Percentiles rank a stretch among this genome's conserved stretches.
Evolutionary conservation across 2,888 invertebrate genomes (phyloP).

Genomic region (Lepidonotus clava): DNA sequence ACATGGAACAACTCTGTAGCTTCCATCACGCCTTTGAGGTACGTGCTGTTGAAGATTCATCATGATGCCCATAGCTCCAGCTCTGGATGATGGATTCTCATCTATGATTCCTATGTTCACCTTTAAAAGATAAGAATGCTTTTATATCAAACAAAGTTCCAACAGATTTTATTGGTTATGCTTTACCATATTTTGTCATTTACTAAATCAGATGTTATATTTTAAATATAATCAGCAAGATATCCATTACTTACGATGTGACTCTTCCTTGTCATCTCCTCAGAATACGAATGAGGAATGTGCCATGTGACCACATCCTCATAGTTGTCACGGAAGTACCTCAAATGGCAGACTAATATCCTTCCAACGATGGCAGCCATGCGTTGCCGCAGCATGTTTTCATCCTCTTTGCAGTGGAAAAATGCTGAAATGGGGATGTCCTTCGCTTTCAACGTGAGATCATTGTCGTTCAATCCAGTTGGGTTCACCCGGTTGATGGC

Average conservation of each 20-base stretch:
- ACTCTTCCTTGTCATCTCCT: neutral
- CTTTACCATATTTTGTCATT: neutral
- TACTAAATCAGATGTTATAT: neutral
- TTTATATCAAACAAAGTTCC: no score
- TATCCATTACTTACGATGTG: neutral
- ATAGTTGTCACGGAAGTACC: neutral
- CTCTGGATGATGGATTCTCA: constrained; percentile 9
- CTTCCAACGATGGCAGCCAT: neutral
- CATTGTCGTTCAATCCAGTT: neutral
- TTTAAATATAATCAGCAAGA: neutral
- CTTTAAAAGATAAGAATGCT: neutral
- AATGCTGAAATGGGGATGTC: neutral
- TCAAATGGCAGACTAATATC: neutral
- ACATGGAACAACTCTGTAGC: neutral
- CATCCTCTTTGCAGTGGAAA: neutral
- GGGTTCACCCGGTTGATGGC: neutral
- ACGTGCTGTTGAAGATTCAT: neutral
- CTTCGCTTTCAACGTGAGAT: neutral
- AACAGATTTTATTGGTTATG: neutral
- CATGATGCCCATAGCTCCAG: constrained; percentile 8
- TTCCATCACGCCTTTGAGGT: constrained; percentile 9
- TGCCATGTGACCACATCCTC: constrained; percentile 16
- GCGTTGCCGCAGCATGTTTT: neutral
- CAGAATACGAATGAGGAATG: neutral
- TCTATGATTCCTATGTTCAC: constrained; percentile 6